Percentiles rank a stretch among this genome's conserved stretches.
Evolutionary conservation across 2,113 vertebrate genomes (phyloP).

Genomic region (Chroicocephalus ridibundus): DNA sequence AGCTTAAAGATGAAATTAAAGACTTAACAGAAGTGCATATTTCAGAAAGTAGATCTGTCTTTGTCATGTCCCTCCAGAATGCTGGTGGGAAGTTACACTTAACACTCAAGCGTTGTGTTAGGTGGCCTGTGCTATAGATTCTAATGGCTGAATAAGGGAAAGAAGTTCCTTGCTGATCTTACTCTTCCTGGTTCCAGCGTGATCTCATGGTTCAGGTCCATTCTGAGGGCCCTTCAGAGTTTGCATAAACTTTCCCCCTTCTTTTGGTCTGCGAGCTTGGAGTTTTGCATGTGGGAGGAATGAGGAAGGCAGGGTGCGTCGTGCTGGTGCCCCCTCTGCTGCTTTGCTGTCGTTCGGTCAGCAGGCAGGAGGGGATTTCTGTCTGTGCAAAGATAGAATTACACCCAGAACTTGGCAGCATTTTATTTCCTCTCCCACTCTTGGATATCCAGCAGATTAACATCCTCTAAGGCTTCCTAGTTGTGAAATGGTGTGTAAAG

Average conservation of each 20-base stretch:
- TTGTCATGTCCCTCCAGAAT: neutral
- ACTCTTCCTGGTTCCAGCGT: accelerated
- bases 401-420: constrained; percentile 8
- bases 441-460: constrained; percentile 22
- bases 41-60: neutral
- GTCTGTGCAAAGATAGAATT: neutral
- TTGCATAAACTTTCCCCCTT: neutral
- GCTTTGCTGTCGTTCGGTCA: neutral
- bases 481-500: constrained; percentile 54
- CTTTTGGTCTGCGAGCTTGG: neutral
- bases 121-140: neutral
- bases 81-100: neutral
- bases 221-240: neutral
- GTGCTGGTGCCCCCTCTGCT: neutral
- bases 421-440: constrained; percentile 34
- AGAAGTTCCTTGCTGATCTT: neutral
- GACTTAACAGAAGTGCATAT: neutral
- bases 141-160: neutral
- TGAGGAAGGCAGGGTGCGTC: neutral
- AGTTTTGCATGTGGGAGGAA: neutral
- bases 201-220: neutral
- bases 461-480: neutral
- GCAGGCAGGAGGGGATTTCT: neutral
- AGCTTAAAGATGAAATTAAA: neutral
- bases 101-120: neutral